Base-by-base conservation (phyloP, 2,797 vertebrate genomes). In the Molossus alvarezi region DNA sequence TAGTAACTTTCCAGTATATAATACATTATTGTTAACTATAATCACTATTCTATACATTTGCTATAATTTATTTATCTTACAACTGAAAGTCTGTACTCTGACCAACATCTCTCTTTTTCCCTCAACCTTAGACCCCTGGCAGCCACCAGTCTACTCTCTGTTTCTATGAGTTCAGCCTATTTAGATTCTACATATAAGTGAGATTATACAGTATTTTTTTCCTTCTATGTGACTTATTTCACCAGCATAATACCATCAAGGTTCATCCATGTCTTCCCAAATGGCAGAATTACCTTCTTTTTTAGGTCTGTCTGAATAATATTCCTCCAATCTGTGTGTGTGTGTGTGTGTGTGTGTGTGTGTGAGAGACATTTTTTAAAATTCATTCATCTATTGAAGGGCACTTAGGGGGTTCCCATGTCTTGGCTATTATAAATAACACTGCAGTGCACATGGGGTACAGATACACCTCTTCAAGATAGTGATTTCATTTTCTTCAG, bases 221-320 rank as follows among this genome's bases (percentile, higher is more conserved):
- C 87, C 27, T 88, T 88, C 20, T 88, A 13, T 72, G 45, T 93
- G 25, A n/a, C 18, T 83, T 76, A 76, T 58, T 91, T 91, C 41
- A 60, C 75, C 92, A 76, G 20, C 4, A 69, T n/a, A 69, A 69
- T 29, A 60, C 9, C 53, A 3, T 77, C 33, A 64, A 62, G 9
- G 2, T 75, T 65, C 69, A 62, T 5, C 27, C 12, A 13, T 71
- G 45, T 67, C 45, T 10, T 83, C 67, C 37, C 25, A 83, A 58
- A 27, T 53, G 23, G 29, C 41, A 87, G 14, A 0, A 62, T 82
- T 91, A 76, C 77, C 71, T 83, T 77, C 37, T 60, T 55, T 89
- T 79, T 86, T 17, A 64, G 83, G 8, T 23, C 33, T 64, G 69
- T 23, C 33, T 64, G 69, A 55, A 23, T 88, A 88, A n/a, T 60